Evolutionary conservation across 2,888 invertebrate species (phyloP), one percentile per base, ranked within the genome.

Genomic region (Germaria angustata): DNA sequence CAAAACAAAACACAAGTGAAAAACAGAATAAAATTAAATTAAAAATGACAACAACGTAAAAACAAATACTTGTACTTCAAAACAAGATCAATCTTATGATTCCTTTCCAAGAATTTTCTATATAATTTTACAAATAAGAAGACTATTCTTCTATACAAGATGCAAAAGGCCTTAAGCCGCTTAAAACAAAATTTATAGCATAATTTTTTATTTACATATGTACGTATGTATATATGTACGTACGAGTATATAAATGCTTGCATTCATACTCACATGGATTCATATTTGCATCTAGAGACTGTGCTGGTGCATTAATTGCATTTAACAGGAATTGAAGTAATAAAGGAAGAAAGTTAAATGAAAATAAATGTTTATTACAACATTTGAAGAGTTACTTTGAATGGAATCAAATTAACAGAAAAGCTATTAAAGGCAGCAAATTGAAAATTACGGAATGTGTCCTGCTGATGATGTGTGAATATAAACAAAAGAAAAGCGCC

Each of bases 51-150:
- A 15, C 59, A 65, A 65, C 34, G 51, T 34, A 2, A 9, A 34
- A 66, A 44, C 24, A 61, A 68, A 32, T n/a, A n/a, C n/a, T n/a
- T n/a, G n/a, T 32, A 32, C 41, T 41, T 32, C 15, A 8, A 49
- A 59, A 73, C 41, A 46, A 81, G 73, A 81, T 81, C 68, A 72
- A 73, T 81, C 55, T 81, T 53, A 32, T n/a, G 66, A 69, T 81
- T 63, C 24, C 32, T 57, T 81, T 78, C 73, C 20, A 24, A 41
- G 77, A 81, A 77, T 73, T 68, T 39, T 72, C 22, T 11, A 61
- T 22, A 36, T 13, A 57, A 57, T 20, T 68, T 65, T 46, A 17
- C 59, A 68, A 55, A 77, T 77, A 41, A 77, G 68, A 69, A 46
- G n/a, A n/a, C n/a, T n/a, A n/a, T n/a, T 51, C 51, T 39, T 65